These are phyloP conservation scores for Blastobasis lacticolella DNA, from an alignment of 2,888 invertebrate genomes.

Conservation along the genomic window DNA sequence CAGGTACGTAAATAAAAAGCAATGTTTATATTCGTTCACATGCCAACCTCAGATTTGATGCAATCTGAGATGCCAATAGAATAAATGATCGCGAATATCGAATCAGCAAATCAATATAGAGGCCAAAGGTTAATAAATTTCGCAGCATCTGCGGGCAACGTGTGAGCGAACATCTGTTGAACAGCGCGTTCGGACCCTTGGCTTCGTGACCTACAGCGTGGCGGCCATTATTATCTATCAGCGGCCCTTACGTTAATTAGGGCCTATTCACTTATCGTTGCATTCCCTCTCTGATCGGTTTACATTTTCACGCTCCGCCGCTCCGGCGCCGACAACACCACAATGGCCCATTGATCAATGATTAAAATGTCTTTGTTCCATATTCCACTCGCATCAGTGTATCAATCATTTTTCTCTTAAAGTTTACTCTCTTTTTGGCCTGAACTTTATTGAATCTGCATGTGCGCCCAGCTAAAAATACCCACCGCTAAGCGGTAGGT, in stretches of 20 bases:
- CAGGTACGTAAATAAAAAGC: too few species aligned
- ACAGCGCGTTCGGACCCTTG: slow-evolving; percentile 34
- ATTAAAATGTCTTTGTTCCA: slow-evolving; percentile 23
- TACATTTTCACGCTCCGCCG: slow-evolving; percentile 48
- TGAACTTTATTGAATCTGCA: not conserved
- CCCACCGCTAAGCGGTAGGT: slow-evolving; percentile 5
- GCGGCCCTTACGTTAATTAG: slow-evolving; percentile 58
- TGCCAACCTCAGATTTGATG: too few species aligned
- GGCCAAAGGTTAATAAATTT: slow-evolving; percentile 21
- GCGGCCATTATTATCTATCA: slow-evolving; percentile 43
- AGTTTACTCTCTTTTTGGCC: not conserved
- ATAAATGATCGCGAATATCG: too few species aligned
- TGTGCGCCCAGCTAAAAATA: slow-evolving; percentile 1
- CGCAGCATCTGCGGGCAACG: slow-evolving; percentile 53
- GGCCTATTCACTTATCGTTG: slow-evolving; percentile 60
- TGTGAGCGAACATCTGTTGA: slow-evolving; percentile 57
- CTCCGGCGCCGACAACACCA: slow-evolving; percentile 35
- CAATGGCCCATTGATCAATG: slow-evolving; percentile 42
- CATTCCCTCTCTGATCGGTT: slow-evolving; percentile 54
- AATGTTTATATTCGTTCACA: too few species aligned
- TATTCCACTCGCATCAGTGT: not conserved
- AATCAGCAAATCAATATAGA: too few species aligned
- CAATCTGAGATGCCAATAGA: too few species aligned
- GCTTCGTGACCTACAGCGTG: slow-evolving; percentile 42
- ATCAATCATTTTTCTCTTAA: too few species aligned